phyloP scores from a whole-genome alignment of 2,797 vertebrate genomes.

The Brotogeris chrysoptera region DNA sequence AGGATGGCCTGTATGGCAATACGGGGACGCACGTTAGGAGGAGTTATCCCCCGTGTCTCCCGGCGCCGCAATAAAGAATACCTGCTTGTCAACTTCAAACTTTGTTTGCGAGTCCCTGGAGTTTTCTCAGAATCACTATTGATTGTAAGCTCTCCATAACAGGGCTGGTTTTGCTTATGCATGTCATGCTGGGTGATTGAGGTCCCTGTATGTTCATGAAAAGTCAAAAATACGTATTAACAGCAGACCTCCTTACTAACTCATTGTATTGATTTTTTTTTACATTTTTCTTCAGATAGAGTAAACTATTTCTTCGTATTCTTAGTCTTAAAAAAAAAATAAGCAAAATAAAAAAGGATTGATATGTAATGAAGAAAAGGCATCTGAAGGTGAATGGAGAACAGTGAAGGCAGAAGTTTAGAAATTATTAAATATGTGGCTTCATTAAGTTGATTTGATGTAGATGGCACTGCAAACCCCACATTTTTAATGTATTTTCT shows the following conservation, averaged over 20 bases:
- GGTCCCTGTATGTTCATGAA: neutral
- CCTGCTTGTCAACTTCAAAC: too few species aligned
- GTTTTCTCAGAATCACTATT: too few species aligned
- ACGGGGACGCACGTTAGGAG: too few species aligned
- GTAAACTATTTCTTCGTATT: neutral
- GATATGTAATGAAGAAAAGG: neutral
- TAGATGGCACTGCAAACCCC: neutral
- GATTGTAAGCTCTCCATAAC: neutral
- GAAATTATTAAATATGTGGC: neutral
- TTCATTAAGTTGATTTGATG: neutral
- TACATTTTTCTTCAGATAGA: neutral
- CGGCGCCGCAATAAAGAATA: too few species aligned
- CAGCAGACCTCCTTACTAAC: neutral
- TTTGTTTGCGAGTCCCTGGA: too few species aligned
- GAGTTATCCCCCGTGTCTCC: too few species aligned
- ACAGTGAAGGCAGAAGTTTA: neutral
- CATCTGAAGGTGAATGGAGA: neutral
- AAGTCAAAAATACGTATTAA: neutral
- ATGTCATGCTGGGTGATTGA: neutral
- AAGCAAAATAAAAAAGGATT: rapidly evolving
- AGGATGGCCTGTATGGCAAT: too few species aligned
- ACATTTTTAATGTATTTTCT: neutral
- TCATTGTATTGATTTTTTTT: neutral
- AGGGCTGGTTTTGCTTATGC: neutral
- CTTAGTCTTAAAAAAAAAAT: neutral